Evolutionary conservation across 2,888 invertebrate species (phyloP).

Genomic region (Clistopyga incitator): DNA sequence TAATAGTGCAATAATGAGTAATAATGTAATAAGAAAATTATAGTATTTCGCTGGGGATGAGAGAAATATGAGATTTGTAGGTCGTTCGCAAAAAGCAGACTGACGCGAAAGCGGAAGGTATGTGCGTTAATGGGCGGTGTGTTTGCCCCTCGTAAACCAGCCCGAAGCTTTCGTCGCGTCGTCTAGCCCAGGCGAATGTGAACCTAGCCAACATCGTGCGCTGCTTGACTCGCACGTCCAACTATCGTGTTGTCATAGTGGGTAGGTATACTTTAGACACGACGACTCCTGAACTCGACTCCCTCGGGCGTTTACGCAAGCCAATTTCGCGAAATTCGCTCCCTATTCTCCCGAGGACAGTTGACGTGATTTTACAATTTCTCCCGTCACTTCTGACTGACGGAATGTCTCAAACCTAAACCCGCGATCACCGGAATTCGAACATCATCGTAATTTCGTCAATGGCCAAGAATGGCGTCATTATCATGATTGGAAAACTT

Average conservation of each 20-base stretch:
- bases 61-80: not conserved
- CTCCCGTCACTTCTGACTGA: slow-evolving; percentile 21
- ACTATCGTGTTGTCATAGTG: slow-evolving; percentile 28
- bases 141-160: slow-evolving; percentile 76
- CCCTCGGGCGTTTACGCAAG: slow-evolving; percentile 36
- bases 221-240: slow-evolving; percentile 34
- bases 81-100: not conserved
- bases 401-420: not conserved
- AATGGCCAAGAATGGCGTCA: too few species aligned
- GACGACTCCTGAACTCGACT: slow-evolving; percentile 1
- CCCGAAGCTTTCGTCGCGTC: slow-evolving; percentile 64
- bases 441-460: not conserved
- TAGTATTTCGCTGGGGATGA: too few species aligned
- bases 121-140: slow-evolving; percentile 51
- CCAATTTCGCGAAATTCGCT: slow-evolving; percentile 24
- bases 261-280: slow-evolving; percentile 14
- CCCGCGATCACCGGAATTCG: not conserved
- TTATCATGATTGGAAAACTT: too few species aligned
- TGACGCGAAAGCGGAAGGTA: not conserved
- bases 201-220: slow-evolving; percentile 46
- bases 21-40: too few species aligned
- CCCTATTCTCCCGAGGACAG: slow-evolving; percentile 4
- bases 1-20: too few species aligned
- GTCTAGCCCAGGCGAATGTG: slow-evolving; percentile 30
- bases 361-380: slow-evolving; percentile 51